A percentile compares a stretch with the other conserved stretches of the same genome.
These are phyloP conservation scores for Syngnathus acus DNA, from an alignment of 2,797 vertebrate species.

Conservation along the genomic window DNA sequence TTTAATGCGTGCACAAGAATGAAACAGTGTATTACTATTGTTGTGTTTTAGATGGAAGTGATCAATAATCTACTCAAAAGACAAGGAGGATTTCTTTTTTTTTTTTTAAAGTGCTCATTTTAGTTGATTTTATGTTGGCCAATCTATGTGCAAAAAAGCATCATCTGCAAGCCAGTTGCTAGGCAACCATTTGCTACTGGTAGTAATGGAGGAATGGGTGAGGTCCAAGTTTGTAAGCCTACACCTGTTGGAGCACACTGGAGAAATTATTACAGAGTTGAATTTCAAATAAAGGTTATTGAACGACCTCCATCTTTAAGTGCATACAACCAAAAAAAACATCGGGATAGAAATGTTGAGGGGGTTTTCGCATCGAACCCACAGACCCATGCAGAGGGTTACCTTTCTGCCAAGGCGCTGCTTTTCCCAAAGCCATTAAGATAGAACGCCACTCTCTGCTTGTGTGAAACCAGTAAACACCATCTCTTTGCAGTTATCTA, in stretches of 20 bases:
- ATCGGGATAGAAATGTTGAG: not conserved
- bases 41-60: conserved; percentile 17
- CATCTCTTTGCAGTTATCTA: conserved; percentile 96
- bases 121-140: conserved; percentile 49
- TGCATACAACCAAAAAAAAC: conserved; percentile 10
- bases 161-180: conserved; percentile 65
- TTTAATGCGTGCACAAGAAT: conserved; percentile 29
- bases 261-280: no score
- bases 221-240: conserved; percentile 35
- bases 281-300: conserved; percentile 9
- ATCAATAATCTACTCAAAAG: conserved; percentile 36
- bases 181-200: conserved; percentile 58
- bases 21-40: not conserved
- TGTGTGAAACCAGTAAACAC: conserved; percentile 91
- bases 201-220: conserved; percentile 41
- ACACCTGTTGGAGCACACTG: conserved; percentile 40
- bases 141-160: conserved; percentile 44
- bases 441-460: conserved; percentile 87
- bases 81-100: conserved; percentile 20
- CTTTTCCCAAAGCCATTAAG: conserved; percentile 80
- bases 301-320: conserved; percentile 29
- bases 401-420: conserved; percentile 80
- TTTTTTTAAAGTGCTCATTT: conserved; percentile 27
- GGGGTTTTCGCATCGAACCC: conserved; percentile 7
- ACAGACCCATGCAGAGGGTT: conserved; percentile 65